phyloP scores from a whole-genome alignment of 2,797 vertebrate genomes.

The Pangasius mekongensis region DNA sequence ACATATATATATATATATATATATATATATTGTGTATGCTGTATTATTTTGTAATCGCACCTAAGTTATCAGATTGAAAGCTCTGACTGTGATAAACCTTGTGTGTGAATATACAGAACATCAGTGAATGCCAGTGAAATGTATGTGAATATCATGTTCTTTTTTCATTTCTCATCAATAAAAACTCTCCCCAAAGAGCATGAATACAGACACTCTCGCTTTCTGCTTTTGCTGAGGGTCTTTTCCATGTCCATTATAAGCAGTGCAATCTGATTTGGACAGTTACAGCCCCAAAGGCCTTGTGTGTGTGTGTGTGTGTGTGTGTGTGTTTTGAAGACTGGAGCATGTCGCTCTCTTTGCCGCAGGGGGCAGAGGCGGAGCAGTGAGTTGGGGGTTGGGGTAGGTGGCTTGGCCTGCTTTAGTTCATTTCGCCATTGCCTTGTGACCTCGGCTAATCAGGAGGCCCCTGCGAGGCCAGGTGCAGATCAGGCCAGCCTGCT shows the following conservation, averaged over 20 bases:
- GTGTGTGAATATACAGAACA: background rate
- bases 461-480: constrained; percentile 74
- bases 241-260: constrained; percentile 58
- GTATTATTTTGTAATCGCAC: background rate
- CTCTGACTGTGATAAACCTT: background rate
- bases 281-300: constrained; percentile 54
- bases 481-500: constrained; percentile 66
- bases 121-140: background rate
- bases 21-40: too few relatives aligned
- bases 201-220: constrained; percentile 23
- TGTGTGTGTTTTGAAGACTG: constrained; percentile 66
- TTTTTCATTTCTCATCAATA: background rate
- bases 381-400: constrained; percentile 48
- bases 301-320: constrained; percentile 33
- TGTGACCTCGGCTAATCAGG: constrained; percentile 76
- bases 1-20: background rate
- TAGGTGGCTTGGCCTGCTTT: constrained; percentile 73
- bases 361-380: constrained; percentile 52
- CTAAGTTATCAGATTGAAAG: background rate
- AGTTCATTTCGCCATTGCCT: constrained; percentile 72
- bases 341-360: constrained; percentile 64
- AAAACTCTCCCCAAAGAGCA: background rate
- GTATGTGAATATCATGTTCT: background rate
- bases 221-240: constrained; percentile 31
- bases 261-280: constrained; percentile 58